A percentile compares a stretch with the other conserved stretches of the same genome.
phyloP scores from a whole-genome alignment of 1,140 invertebrate species.

The Cylas formicarius region DNA sequence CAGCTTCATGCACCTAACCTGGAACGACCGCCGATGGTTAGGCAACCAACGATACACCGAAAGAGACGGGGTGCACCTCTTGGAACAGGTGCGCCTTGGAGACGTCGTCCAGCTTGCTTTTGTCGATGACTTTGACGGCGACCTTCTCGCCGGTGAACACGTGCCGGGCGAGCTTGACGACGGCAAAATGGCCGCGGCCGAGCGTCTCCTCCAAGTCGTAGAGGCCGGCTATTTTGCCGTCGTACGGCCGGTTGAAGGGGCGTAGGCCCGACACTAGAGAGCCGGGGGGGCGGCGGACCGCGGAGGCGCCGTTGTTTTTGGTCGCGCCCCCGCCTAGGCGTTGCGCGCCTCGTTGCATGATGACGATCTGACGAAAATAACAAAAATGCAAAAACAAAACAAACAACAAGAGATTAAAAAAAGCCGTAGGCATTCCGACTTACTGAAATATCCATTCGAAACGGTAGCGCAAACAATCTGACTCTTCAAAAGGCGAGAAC shows the following conservation, averaged over 20 bases:
- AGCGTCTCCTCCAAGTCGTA: conserved; percentile 95
- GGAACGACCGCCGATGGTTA: conserved; percentile 39
- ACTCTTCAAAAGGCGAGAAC: too few species aligned
- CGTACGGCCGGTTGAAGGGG: conserved; percentile 51
- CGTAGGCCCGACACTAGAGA: too few species aligned
- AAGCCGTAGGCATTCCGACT: too few species aligned
- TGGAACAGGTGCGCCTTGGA: conserved; percentile 96
- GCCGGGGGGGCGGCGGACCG: too few species aligned
- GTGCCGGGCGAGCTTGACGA: conserved; percentile 96
- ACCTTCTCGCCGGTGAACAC: conserved; percentile 99
- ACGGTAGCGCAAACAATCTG: too few species aligned
- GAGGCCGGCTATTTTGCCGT: conserved; percentile 92
- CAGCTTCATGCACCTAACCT: conserved; percentile 96
- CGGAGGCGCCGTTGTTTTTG: too few species aligned
- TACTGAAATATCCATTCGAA: too few species aligned
- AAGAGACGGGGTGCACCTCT: conserved; percentile 55
- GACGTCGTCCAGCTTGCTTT: conserved; percentile 92
- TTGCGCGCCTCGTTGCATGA: too few species aligned
- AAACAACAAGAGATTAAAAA: too few species aligned
- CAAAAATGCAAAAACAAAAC: too few species aligned
- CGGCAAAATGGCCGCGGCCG: conserved; percentile 94
- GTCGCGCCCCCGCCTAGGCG: too few species aligned
- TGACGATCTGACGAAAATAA: too few species aligned
- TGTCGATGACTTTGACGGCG: conserved; percentile 93
- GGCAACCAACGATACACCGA: not conserved